A percentile compares a stretch with the other conserved stretches of the same genome.
These are phyloP conservation scores for Embiotoca jacksoni DNA, from an alignment of 2,113 vertebrate genomes.

Conservation along the genomic window DNA sequence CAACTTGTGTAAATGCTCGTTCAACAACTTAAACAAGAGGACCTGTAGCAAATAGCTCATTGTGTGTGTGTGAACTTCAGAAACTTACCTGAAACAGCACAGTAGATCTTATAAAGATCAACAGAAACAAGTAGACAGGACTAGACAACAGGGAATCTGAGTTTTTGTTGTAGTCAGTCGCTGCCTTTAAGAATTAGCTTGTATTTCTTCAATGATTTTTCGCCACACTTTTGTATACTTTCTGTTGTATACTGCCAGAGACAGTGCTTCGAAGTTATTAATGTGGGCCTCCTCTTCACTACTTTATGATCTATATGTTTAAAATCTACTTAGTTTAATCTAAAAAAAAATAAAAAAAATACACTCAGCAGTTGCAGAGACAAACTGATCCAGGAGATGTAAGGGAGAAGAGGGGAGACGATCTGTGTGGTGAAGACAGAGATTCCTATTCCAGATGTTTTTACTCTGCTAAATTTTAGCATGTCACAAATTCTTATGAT, in stretches of 20 bases:
- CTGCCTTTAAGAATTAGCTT: background rate
- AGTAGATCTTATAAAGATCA: background rate
- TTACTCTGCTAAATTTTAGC: constrained; percentile 65
- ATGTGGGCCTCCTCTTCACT: background rate
- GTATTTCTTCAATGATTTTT: background rate
- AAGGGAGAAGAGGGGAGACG: constrained; percentile 40
- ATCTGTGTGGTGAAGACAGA: constrained; percentile 44
- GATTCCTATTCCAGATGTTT: constrained; percentile 84
- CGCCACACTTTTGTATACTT: background rate
- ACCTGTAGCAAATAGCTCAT: background rate
- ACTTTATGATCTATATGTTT: background rate
- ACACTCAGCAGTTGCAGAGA: background rate
- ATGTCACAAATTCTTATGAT: constrained; percentile 67
- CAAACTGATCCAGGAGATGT: constrained; percentile 21
- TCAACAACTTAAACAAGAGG: background rate
- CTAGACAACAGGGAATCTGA: background rate
- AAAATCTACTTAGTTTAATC: background rate
- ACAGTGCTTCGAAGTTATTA: rapidly evolving
- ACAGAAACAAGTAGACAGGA: background rate
- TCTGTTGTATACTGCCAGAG: rapidly evolving
- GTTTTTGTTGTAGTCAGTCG: background rate
- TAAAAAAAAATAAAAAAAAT: background rate
- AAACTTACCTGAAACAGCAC: background rate
- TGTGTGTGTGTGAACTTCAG: background rate
- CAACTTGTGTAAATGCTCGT: constrained; percentile 21